Evolutionary conservation across 2,113 vertebrate species (phyloP).

Genomic region (Lanius collurio): DNA sequence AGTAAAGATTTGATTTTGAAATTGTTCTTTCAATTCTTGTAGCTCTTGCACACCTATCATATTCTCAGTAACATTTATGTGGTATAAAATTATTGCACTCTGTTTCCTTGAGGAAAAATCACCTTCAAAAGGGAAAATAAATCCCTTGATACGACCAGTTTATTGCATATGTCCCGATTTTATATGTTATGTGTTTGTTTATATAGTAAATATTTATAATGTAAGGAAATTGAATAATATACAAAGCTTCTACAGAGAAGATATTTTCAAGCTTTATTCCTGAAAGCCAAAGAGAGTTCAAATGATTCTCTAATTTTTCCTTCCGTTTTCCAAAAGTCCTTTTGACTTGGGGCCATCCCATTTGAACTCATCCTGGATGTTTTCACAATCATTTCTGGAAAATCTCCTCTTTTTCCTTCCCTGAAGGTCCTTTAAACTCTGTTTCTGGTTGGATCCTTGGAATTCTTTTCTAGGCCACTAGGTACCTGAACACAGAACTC

Average conservation of each 20-base stretch:
- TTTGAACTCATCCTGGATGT: neutral
- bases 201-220: neutral
- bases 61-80: neutral
- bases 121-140: neutral
- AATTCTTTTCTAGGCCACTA: constrained; percentile 7
- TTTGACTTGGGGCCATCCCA: neutral
- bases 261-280: neutral
- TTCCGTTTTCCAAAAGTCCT: neutral
- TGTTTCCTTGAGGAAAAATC: neutral
- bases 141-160: neutral
- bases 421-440: neutral
- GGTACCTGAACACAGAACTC: neutral
- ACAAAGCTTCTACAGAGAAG: neutral
- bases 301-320: neutral
- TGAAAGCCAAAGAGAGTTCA: neutral
- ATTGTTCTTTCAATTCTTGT: neutral
- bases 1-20: neutral
- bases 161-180: neutral
- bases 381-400: neutral
- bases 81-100: neutral
- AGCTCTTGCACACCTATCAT: neutral
- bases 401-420: neutral
- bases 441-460: neutral
- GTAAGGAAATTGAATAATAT: neutral
- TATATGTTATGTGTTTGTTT: neutral